Base-by-base conservation (phyloP, 2,888 invertebrate species). In the Isotomurus palustris region DNA sequence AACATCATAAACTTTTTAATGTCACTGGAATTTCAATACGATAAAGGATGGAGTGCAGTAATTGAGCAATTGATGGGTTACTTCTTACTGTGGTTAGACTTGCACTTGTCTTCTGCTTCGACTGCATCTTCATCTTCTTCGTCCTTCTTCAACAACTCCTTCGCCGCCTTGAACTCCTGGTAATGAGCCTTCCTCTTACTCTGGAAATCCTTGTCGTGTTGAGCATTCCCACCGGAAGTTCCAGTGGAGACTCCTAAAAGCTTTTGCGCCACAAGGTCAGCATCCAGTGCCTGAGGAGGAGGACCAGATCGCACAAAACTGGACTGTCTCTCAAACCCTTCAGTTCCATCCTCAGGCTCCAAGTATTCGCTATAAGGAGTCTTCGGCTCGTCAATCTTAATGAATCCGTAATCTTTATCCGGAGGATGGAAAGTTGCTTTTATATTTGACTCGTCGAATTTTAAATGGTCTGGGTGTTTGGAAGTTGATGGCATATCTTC, bases 391-490 rank as follows among this genome's bases (percentile, higher is more conserved):
- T 58, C 62, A 21, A 62, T 62, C 50, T 49, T 58, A 53, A 58
- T 58, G 22, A 50, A 51, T 10, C 62, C 62, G 41, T 62, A 62
- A 27, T 58, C 58, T 29, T 62, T 62, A 21, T 25, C 29, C 19
- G 35, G 55, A 45, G 62, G 62, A 53, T 62, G 62, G 17, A 49
- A 48, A 28, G 62, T 62, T 36, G 58, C 36, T 14, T 53, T 19
- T 17, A 62, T 62, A 25, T 62, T 62, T 50, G 45, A 59, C 28
- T 62, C 62, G 29, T 62, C 62, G 51, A 62, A 62, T 22, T 45
- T 53, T 2, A 8, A 32, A 32, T 32, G 8, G 14, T 14, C 8
- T 8, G 14, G 8, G 8, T 32, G 32, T 32, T 32, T 32, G 8
- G 32, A 32, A 10, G 8, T 32, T 8, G 32, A n/a, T n/a, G n/a